Evolutionary conservation across 2,113 vertebrate species (phyloP).

Genomic region (Pseudopodoces humilis): DNA sequence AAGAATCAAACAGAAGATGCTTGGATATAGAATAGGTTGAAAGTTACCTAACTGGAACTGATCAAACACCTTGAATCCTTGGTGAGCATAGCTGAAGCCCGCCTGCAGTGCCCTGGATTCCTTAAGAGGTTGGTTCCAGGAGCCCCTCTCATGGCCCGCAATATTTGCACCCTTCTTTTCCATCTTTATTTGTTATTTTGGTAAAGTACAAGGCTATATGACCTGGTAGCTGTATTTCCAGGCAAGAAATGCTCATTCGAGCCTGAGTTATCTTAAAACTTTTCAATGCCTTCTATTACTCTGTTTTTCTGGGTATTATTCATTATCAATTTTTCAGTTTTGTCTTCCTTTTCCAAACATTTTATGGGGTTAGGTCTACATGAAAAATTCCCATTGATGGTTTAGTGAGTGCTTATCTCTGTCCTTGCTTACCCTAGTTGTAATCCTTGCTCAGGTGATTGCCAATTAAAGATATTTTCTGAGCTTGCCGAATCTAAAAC

Average conservation of each 20-base stretch:
- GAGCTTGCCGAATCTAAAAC: neutral
- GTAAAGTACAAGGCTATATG: neutral
- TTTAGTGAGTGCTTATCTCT: neutral
- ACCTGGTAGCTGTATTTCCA: neutral
- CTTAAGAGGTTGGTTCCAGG: neutral
- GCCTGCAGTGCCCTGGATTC: neutral
- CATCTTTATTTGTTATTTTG: neutral
- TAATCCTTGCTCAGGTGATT: neutral
- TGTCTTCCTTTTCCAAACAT: rapidly evolving
- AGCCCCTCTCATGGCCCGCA: neutral
- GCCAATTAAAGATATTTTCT: neutral
- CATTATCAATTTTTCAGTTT: neutral
- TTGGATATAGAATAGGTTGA: rapidly evolving
- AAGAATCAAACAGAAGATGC: neutral
- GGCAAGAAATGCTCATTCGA: neutral
- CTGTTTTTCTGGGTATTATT: neutral
- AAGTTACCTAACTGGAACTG: neutral
- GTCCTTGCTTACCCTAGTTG: neutral
- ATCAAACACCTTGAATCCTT: neutral
- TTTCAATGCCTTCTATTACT: neutral
- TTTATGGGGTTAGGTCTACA: neutral
- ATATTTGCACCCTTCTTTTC: neutral
- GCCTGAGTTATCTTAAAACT: neutral
- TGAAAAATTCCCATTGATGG: neutral
- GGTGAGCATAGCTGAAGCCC: neutral